Base-by-base conservation (phyloP, 2,113 vertebrate genomes). In the Ranitomeya variabilis region DNA sequence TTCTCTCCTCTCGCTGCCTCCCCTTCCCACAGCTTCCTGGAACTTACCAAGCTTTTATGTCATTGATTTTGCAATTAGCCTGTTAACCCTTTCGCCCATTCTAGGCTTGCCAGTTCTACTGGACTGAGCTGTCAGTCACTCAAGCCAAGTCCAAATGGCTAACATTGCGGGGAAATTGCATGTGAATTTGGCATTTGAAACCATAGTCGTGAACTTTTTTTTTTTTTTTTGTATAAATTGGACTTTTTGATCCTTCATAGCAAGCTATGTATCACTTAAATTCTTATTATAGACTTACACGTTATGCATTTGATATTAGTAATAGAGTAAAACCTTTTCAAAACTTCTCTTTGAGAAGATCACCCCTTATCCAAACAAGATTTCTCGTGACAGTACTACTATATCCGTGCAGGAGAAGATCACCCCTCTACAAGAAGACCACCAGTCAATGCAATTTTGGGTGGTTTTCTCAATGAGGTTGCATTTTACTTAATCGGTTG, bases 1-100 rank as follows among this genome's bases (percentile, higher is more conserved):
- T 85, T 85, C 87, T 89, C 87, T 78, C 57, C 59, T 52, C 59
- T 88, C 26, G 45, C 74, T 89, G 74, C 87, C 87, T 89, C 93
- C 94, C 95, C 95, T 94, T 96, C 96, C 96, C 96, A 96, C 90
- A 95, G 96, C 96, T 98, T 98, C 96, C 97, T 98, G 97, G 98
- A 98, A 99, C 96, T 99, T 97, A 97, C 97, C 97, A 97, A 97
- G 97, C 96, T 96, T 97, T 99, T 97, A 97, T 95, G 90, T 94
- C 96, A 99, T 99, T 98, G 98, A 99, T 99, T 98, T 99, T 99
- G 94, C 96, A 97, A 97, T 98, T 95, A 97, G 97, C 95, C 95
- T 96, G 96, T 97, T 97, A 98, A 97, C 97, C 97, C 97, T 97
- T 95, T 95, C 91, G 18, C 93, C 94, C 37, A 94, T 93, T 89